phyloP scores from a whole-genome alignment of 2,888 invertebrate species.

The Lamproptera curius region DNA sequence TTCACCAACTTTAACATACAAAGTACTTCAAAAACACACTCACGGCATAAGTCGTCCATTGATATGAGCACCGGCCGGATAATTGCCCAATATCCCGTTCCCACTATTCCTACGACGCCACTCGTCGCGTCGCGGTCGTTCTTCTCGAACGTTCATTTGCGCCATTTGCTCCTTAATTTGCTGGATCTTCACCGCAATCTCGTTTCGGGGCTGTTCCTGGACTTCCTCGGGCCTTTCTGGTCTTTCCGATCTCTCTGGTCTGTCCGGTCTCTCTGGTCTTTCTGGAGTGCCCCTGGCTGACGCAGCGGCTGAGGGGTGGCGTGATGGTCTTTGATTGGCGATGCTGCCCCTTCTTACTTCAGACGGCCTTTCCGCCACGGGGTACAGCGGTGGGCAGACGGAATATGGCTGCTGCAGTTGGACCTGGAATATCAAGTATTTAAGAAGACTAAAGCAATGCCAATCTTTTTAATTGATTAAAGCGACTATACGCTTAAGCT shows the following conservation, averaged over 20 bases:
- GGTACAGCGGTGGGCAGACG: constrained; percentile 47
- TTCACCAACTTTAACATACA: background rate
- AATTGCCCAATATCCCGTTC: constrained; percentile 53
- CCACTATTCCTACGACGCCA: constrained; percentile 47
- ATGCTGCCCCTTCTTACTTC: constrained; percentile 25
- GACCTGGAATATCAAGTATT: too few species aligned
- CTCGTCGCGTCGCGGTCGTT: constrained; percentile 27
- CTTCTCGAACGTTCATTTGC: constrained; percentile 38
- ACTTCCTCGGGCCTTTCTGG: constrained; percentile 9
- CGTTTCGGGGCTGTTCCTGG: constrained; percentile 34
- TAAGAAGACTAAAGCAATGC: too few species aligned
- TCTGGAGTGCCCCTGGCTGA: constrained; percentile 42
- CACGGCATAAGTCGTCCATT: constrained; percentile 41
- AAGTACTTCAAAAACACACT: constrained; percentile 22
- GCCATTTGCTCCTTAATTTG: constrained; percentile 61
- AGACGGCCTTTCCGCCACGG: constrained; percentile 36
- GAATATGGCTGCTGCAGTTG: constrained; percentile 55
- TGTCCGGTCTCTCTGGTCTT: constrained; percentile 15
- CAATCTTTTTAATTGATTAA: too few species aligned
- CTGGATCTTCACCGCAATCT: constrained; percentile 54
- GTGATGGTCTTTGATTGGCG: constrained; percentile 27
- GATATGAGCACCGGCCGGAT: constrained; percentile 36
- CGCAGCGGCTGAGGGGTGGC: constrained; percentile 33
- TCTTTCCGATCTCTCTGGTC: too few species aligned
- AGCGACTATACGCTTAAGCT: too few species aligned